These are phyloP conservation scores for Peribatodes rhomboidaria DNA, from an alignment of 2,888 invertebrate species.

Conservation along the genomic window DNA sequence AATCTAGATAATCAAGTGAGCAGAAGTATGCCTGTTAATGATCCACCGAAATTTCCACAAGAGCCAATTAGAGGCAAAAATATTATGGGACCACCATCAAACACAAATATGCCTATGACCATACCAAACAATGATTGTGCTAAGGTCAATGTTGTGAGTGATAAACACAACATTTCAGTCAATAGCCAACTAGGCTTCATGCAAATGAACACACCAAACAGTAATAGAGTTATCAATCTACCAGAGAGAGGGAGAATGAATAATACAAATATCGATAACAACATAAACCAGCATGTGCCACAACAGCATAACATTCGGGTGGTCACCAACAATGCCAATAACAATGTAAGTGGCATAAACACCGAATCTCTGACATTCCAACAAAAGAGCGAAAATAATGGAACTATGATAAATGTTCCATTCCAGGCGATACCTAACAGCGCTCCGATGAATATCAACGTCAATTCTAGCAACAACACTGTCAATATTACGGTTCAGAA, in stretches of 20 bases:
- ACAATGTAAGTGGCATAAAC: constrained; percentile 67
- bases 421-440: constrained; percentile 84
- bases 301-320: constrained; percentile 83
- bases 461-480: constrained; percentile 82
- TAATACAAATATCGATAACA: constrained; percentile 71
- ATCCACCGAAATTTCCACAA: constrained; percentile 73
- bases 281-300: constrained; percentile 74
- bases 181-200: constrained; percentile 81
- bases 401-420: constrained; percentile 83
- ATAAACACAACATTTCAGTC: constrained; percentile 78
- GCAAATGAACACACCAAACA: constrained; percentile 80
- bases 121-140: constrained; percentile 74
- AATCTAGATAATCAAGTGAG: constrained; percentile 74
- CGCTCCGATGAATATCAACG: constrained; percentile 83
- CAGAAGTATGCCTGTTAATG: constrained; percentile 70
- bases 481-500: constrained; percentile 83
- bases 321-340: constrained; percentile 75
- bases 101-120: constrained; percentile 66
- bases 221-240: constrained; percentile 76
- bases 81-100: constrained; percentile 74
- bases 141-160: constrained; percentile 76
- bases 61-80: constrained; percentile 78
- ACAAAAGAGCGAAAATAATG: constrained; percentile 74
- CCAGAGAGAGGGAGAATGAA: constrained; percentile 78
- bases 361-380: constrained; percentile 76